Base-by-base conservation (phyloP, 2,888 invertebrate genomes). In the Tethea ocularis region DNA sequence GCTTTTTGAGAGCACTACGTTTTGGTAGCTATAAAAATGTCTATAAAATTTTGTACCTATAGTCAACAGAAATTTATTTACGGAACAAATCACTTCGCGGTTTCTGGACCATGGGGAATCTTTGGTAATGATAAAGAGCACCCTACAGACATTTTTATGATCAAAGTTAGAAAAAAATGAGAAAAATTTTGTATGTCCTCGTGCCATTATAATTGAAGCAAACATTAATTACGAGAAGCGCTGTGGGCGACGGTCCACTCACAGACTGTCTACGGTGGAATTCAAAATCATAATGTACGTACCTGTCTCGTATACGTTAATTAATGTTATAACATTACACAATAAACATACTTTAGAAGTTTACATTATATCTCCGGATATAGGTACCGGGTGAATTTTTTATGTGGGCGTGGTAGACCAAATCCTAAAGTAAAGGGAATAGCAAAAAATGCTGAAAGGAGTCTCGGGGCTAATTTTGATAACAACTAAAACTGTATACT, bases 181-280 rank as follows among this genome's bases (percentile, higher is more conserved):
- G 66, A 56, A 66, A 68, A 71, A 61, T 72, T 77, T 78, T 76
- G 74, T 73, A 67, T 74, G 75, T 80, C 77, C 67, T 59, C 63
- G 20, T 46, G 7, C 74, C 72, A 76, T 83, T 81, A 82, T 84
- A 85, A 87, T 87, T 83, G 80, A 77, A 83, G 82, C 81, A 86
- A 86, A 86, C 78, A 84, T 84, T 85, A 84, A 86, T 86, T 86
- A 85, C 73, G 74, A 66, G 75, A 74, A 79, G 72, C 80, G 80
- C 77, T 67, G 65, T 57, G 70, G 68, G 75, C 65, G 70, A 64
- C 65, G 65, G 68, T 63, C 64, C 20, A 65, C 59, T 26, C 59
- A 57, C 54, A 46, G 56, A 15, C 58, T 41, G 20, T 17, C 46
- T 46, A 17, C 46, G 46, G 46, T 20, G 20, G 46, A 8, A 7